Evolutionary conservation across 2,888 invertebrate species (phyloP).

Genomic region (Dasypogon diadema): DNA sequence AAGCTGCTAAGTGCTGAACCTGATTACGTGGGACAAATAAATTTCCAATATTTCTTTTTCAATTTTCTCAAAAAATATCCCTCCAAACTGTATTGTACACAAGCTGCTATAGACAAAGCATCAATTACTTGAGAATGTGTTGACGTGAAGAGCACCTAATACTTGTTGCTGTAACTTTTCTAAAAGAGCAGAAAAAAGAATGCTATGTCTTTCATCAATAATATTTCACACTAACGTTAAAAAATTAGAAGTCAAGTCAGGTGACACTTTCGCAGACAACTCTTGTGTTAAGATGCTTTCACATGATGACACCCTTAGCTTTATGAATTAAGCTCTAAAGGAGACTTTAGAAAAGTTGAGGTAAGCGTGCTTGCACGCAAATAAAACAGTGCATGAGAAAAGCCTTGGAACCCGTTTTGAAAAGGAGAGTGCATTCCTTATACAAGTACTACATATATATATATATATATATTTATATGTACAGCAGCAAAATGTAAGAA

Average conservation of each 20-base stretch:
- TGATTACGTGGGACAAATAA: too few relatives aligned
- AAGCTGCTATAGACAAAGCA: too few relatives aligned
- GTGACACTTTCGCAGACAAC: constrained; percentile 41
- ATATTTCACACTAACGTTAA: neutral
- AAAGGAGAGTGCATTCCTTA: constrained; percentile 26
- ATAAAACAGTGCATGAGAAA: constrained; percentile 17
- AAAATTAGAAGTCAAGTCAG: constrained; percentile 40
- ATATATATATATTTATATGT: neutral
- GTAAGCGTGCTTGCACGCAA: constrained; percentile 30
- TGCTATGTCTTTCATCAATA: neutral
- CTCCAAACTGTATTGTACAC: too few relatives aligned
- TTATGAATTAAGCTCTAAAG: constrained; percentile 43
- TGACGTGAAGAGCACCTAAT: too few relatives aligned
- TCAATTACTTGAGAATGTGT: too few relatives aligned
- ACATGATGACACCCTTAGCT: constrained; percentile 40
- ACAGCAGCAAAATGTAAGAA: constrained; percentile 15
- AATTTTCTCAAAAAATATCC: too few relatives aligned
- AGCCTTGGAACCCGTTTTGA: neutral
- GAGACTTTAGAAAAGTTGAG: constrained; percentile 28
- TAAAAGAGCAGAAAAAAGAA: too few relatives aligned
- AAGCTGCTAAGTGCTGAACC: too few relatives aligned
- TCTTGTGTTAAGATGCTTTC: constrained; percentile 44
- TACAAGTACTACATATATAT: neutral
- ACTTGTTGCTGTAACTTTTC: too few relatives aligned
- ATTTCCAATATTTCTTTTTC: too few relatives aligned